Evolutionary conservation across 2,113 vertebrate genomes (phyloP).

Genomic region (Xenus cinereus): DNA sequence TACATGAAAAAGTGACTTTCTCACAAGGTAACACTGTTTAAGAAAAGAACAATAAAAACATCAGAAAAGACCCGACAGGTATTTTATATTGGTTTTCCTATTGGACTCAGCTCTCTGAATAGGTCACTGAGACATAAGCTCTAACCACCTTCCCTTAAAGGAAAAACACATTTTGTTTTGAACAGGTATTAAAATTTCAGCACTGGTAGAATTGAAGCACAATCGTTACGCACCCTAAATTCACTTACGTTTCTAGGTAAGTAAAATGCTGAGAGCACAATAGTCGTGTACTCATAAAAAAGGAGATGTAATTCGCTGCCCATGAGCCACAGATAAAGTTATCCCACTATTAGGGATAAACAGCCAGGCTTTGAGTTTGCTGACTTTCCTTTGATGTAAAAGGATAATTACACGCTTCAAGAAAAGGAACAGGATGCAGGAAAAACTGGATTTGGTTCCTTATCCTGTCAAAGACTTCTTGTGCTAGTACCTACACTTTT

Average conservation of each 20-base stretch:
- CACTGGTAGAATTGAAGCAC: background rate
- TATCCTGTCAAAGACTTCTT: background rate
- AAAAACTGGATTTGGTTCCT: slow-evolving; percentile 8
- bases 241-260: background rate
- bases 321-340: background rate
- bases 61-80: background rate
- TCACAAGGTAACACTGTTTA: background rate
- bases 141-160: background rate
- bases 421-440: slow-evolving; percentile 1
- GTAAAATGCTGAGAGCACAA: slow-evolving; percentile 18
- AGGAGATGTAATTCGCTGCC: background rate
- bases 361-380: background rate
- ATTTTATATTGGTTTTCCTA: background rate
- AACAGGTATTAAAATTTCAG: background rate
- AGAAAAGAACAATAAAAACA: background rate
- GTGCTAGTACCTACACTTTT: background rate
- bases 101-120: background rate
- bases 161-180: background rate
- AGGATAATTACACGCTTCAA: slow-evolving; percentile 8
- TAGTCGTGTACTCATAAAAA: slow-evolving; percentile 12
- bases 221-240: background rate
- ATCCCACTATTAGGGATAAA: background rate
- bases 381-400: slow-evolving; percentile 28
- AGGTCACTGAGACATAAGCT: background rate
- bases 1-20: background rate